These are phyloP conservation scores for Serranus cabrilla DNA, from an alignment of 2,797 vertebrate species.

Conservation along the genomic window DNA sequence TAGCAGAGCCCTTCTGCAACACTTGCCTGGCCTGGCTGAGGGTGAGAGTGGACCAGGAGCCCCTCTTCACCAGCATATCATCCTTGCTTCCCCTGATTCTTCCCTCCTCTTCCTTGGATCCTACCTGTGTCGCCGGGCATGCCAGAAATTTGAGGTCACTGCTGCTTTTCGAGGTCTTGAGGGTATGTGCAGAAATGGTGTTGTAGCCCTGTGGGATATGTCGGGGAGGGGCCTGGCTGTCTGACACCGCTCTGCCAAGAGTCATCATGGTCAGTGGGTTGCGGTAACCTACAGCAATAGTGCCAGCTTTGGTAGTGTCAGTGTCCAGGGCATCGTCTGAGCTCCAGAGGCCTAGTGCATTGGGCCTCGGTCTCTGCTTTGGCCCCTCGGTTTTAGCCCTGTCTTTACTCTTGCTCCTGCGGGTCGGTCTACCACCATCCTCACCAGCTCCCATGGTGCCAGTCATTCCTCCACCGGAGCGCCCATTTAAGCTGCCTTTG, in stretches of 20 bases:
- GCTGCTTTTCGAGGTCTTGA: conserved; percentile 97
- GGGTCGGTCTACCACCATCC: conserved; percentile 87
- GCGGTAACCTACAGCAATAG: conserved; percentile 87
- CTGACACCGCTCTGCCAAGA: conserved; percentile 91
- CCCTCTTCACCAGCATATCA: conserved; percentile 92
- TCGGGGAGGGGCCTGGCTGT: conserved; percentile 91
- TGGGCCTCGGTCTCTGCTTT: conserved; percentile 91
- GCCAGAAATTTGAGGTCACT: conserved; percentile 92
- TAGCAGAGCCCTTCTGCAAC: conserved; percentile 96
- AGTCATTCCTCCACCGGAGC: conserved; percentile 79
- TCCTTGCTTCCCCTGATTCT: conserved; percentile 86
- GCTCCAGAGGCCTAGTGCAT: conserved; percentile 95
- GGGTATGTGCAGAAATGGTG: conserved; percentile 95
- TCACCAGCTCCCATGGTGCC: conserved; percentile 72
- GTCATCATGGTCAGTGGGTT: conserved; percentile 97
- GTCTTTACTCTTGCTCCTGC: conserved; percentile 97
- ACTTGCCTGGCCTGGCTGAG: conserved; percentile 96
- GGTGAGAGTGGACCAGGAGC: conserved; percentile 97
- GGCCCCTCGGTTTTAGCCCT: conserved; percentile 93
- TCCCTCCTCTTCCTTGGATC: conserved; percentile 81
- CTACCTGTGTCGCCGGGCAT: conserved; percentile 82
- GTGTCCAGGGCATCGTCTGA: conserved; percentile 94
- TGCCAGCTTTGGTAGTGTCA: conserved; percentile 86
- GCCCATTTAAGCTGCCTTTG: conserved; percentile 90
- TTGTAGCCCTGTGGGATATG: conserved; percentile 96